Base-by-base conservation (phyloP, 2,113 vertebrate genomes). In the Gadus chalcogrammus region DNA sequence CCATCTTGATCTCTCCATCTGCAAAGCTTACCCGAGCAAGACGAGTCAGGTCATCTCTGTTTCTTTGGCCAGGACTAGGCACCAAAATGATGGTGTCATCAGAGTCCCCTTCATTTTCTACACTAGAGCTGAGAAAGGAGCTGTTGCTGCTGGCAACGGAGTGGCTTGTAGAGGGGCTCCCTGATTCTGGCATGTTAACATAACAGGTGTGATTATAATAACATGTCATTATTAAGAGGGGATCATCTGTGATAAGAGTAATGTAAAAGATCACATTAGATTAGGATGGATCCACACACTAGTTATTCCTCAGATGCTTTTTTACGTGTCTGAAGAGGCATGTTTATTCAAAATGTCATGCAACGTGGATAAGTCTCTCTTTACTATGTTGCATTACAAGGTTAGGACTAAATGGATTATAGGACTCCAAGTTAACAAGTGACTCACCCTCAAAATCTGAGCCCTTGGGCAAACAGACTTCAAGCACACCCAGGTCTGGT, bases 1-100 rank as follows among this genome's bases (percentile, higher is more conserved):
- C 4, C 7, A 27, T 62, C 9, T 8, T 9, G 7, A 62, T 62
- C 7, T 20, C 8, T 8, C 6, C n/a, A 62, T 24, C 56, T 71
- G 68, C 27, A 42, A 4, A 66, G 58, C 72, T 64, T 64, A 74
- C 68, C 9, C 55, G 73, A 28, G 65, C 69, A 3, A 71, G 65
- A 71, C 15, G 15, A 38, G 53, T 1, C 5, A 62, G 22, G 0
- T 74, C 68, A 71, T 1, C 48, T 66, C 53, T 62, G 0, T 48
- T 15, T 59, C 53, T 68, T 74, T 9, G 6, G 13, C 58, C 6
- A 72, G 71, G 74, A 71, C 65, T 69, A 12, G 1, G 61, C 52
- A 71, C 64, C 59, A 82, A 58, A 38, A 69, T 53, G 0, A 64
- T 62, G 38, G 73, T 71, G 70, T 60, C 69, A 35, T 78, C 70